Evolutionary conservation across 2,797 vertebrate species (phyloP), one percentile per base, ranked within the genome.

Genomic region (Parauchenoglanis ngamensis): DNA sequence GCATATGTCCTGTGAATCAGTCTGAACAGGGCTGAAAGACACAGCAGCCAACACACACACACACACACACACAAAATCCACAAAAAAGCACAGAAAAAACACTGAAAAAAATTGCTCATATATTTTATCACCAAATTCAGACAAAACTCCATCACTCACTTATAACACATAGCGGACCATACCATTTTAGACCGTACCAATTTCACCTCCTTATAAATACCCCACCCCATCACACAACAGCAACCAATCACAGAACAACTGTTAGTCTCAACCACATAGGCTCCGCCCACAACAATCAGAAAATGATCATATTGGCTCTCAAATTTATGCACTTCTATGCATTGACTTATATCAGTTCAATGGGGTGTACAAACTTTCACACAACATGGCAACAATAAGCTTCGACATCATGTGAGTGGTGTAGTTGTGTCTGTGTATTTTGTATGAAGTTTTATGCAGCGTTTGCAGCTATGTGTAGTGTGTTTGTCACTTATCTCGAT

Each of bases 1-100:
- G 95, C 96, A 96, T 95, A 95, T 96, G 96, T 96, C 97, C 96
- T 96, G 84, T 87, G 92, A 92, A 93, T 94, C 92, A 94, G 92
- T 89, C 92, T 91, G 79, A 57, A 80, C 91, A 92, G 91, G 23
- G 87, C 54, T 54, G 56, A 65, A 7, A 61, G 57, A 25, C 49
- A 56, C 76, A 40, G 40, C 31, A 12, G 40, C 85, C 31, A 78
- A 80, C 35, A 75, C 79, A 79, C 85, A 77, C 89, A 83, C 59
- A 52, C 61, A 77, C 49, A 56, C 75, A 56, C 49, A 77, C 75
- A 76, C 73, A 54, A 46, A 35, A 73, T 40, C 49, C 72, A 23
- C 70, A 46, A 3, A 73, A 13, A 68, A 4, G 13, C 46, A 76
- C 46, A 76, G 73, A 75, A n/a, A 76, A 15, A 52, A 1, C 25